Base-by-base conservation (phyloP, 2,888 invertebrate species). In the Lamellibrachia columna region DNA sequence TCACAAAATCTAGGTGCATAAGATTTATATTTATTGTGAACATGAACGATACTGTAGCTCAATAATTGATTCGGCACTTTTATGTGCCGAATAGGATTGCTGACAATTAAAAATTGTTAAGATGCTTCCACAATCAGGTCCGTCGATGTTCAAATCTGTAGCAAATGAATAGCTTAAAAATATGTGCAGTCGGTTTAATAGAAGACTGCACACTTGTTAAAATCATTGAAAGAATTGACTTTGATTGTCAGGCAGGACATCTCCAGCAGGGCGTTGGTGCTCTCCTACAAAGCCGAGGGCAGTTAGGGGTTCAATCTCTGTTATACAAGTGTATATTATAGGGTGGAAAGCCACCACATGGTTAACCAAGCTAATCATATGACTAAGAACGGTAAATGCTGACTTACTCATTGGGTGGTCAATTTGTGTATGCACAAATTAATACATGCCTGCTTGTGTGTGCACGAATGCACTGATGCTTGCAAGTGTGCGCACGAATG, bases 231-330 rank as follows among this genome's bases (percentile, higher is more conserved):
- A 55, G 55, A 7, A 55, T 55, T 55, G 55, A 55, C 55, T 55
- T 55, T 8, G 55, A 55, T 55, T 9, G 0, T 55, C 9, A 7
- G 9, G 9, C 9, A 55, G 9, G 55, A 92, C 94, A 96, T 94
- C 93, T 95, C 95, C 91, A 95, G 95, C n/a, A 96, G 93, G 2
- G 95, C 95, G n/a, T 93, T 93, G 55, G 94, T 94, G n/a, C 94
- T 93, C 93, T 95, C 95, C 95, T 95, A 92, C 28, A 90, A 90
- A 40, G 8, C 4, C 6, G 22, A 75, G 6, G 4, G 6, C 75
- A 75, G 75, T 15, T 22, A 75, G 75, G 9, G 7, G 9, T n/a
- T n/a, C n/a, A n/a, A n/a, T n/a, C n/a, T n/a, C n/a, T 55, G 55
- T 55, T 7, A 55, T 7, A 75, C 75, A 75, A 75, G 75, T 75